phyloP scores from a whole-genome alignment of 2,888 invertebrate genomes.

The Cartodere bifasciata region DNA sequence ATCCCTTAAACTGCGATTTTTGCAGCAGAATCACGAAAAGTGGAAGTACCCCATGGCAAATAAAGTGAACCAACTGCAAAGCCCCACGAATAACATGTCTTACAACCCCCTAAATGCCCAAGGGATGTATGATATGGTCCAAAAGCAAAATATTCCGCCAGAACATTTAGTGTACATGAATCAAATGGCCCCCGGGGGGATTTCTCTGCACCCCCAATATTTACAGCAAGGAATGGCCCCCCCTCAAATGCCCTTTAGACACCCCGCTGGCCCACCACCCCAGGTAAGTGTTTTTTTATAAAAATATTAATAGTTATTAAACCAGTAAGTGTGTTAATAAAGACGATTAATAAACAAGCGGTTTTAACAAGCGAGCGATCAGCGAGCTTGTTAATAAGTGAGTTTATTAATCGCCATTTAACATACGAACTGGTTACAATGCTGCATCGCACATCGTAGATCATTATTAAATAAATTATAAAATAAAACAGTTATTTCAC shows the following conservation, averaged over 20 bases:
- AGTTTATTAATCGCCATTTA: too few species aligned
- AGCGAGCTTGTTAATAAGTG: too few species aligned
- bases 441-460: too few species aligned
- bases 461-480: too few species aligned
- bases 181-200: conserved; percentile 38
- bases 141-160: conserved; percentile 37
- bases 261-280: conserved; percentile 15
- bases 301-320: not conserved
- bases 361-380: too few species aligned
- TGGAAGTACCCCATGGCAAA: conserved; percentile 63
- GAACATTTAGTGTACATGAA: conserved; percentile 48
- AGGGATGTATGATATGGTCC: conserved; percentile 44
- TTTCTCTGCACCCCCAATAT: conserved; percentile 27
- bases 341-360: too few species aligned
- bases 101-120: conserved; percentile 40
- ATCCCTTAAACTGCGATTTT: too few species aligned
- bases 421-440: too few species aligned
- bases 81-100: conserved; percentile 40
- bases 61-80: conserved; percentile 40
- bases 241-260: conserved; percentile 23
- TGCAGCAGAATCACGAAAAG: conserved; percentile 78
- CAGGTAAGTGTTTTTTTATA: conserved; percentile 19
- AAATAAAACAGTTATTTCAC: too few species aligned
- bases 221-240: conserved; percentile 29
- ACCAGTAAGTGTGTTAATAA: too few species aligned